Evolutionary conservation across 2,888 invertebrate species (phyloP).

Genomic region (Ferdinandea cuprea): DNA sequence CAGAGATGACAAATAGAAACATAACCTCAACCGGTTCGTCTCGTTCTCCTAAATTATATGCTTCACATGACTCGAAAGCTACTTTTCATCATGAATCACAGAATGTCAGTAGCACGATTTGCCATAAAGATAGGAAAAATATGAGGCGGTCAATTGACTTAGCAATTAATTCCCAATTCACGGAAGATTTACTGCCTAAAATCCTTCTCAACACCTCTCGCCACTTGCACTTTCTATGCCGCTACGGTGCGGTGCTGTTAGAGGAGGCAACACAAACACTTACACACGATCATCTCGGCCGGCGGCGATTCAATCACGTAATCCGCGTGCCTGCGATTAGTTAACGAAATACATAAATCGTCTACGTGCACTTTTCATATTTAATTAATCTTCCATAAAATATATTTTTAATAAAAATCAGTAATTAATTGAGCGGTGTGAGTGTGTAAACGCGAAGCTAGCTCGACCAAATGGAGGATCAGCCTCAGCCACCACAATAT

Average conservation of each 20-base stretch:
- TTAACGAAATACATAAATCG: conserved; percentile 65
- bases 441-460: conserved; percentile 5
- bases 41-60: conserved; percentile 35
- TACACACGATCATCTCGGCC: conserved; percentile 2
- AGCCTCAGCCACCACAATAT: conserved; percentile 10
- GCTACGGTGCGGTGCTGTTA: neutral
- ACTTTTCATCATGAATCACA: conserved; percentile 59
- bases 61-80: conserved; percentile 11
- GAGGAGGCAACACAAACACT: too few relatives aligned
- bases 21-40: conserved; percentile 23
- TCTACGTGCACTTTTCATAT: conserved; percentile 44
- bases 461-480: conserved; percentile 21
- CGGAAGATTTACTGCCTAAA: conserved; percentile 53
- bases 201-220: conserved; percentile 60
- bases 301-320: conserved; percentile 58
- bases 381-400: conserved; percentile 67
- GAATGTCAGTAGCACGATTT: conserved; percentile 60
- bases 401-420: conserved; percentile 61
- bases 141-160: conserved; percentile 54
- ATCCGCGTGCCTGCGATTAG: conserved; percentile 56
- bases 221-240: conserved; percentile 63
- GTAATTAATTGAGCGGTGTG: conserved; percentile 57
- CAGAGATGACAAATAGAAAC: conserved; percentile 60
- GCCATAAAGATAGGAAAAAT: conserved; percentile 59
- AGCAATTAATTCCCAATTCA: conserved; percentile 63